These are phyloP conservation scores for Zaprionus vittiger DNA, from an alignment of 1,140 invertebrate species.

Conservation along the genomic window DNA sequence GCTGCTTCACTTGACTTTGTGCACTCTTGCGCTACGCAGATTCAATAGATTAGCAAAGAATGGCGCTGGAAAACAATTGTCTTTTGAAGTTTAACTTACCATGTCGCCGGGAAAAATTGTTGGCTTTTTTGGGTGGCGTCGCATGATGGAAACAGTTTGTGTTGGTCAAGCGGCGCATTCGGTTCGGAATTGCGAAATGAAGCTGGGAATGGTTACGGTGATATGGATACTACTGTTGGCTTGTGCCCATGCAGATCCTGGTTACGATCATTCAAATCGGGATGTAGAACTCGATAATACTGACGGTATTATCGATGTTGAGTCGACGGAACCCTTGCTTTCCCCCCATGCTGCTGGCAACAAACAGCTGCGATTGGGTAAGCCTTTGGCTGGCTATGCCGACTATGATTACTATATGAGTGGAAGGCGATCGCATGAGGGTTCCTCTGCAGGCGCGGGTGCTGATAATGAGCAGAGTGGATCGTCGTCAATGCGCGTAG, in stretches of 20 bases:
- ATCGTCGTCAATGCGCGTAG: constrained; percentile 29
- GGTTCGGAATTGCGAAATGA: constrained; percentile 42
- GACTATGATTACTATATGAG: constrained; percentile 61
- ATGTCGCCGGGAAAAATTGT: constrained; percentile 70
- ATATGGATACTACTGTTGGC: not conserved
- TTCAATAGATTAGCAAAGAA: constrained; percentile 49
- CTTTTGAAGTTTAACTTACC: constrained; percentile 72
- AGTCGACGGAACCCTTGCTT: constrained; percentile 24
- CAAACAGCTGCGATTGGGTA: constrained; percentile 29
- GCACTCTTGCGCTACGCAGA: constrained; percentile 62
- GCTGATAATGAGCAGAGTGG: constrained; percentile 43
- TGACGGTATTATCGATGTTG: constrained; percentile 47
- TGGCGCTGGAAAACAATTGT: constrained; percentile 53
- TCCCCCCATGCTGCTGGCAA: not conserved
- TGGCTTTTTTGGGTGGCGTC: constrained; percentile 11
- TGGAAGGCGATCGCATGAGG: constrained; percentile 14
- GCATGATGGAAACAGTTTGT: constrained; percentile 42
- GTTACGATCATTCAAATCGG: constrained; percentile 33
- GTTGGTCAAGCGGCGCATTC: constrained; percentile 25
- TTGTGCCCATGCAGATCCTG: constrained; percentile 14
- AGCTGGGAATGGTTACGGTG: not conserved
- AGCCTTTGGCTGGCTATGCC: constrained; percentile 35
- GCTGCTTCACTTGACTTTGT: constrained; percentile 41
- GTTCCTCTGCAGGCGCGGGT: not conserved
- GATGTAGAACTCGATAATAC: constrained; percentile 27